Percentiles rank a stretch among this genome's conserved stretches.
These are phyloP conservation scores for Noctuana brunneofusca DNA, from an alignment of 2,888 invertebrate species.

Conservation along the genomic window DNA sequence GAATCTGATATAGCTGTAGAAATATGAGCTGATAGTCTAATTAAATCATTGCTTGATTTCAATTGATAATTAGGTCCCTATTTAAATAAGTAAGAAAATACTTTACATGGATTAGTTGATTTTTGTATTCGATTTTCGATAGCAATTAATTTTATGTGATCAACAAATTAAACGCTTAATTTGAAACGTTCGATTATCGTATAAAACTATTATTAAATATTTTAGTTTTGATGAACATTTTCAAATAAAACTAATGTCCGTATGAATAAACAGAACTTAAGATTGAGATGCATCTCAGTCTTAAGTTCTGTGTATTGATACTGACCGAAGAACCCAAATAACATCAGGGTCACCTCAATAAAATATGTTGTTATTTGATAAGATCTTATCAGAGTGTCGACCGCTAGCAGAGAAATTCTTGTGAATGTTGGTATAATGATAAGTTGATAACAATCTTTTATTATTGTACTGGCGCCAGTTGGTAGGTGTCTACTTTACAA, in stretches of 20 bases:
- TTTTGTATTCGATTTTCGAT: too few species aligned
- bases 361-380: constrained; percentile 10
- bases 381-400: constrained; percentile 26
- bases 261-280: too few species aligned
- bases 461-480: constrained; percentile 3
- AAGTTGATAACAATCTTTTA: constrained; percentile 24
- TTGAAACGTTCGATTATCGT: too few species aligned
- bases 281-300: too few species aligned
- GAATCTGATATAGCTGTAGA: background rate
- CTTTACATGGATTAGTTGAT: too few species aligned
- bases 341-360: constrained; percentile 3
- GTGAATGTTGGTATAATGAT: constrained; percentile 27
- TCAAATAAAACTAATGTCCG: too few species aligned
- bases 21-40: constrained; percentile 3
- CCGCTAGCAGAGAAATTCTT: constrained; percentile 12
- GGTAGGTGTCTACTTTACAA: background rate
- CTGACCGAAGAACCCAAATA: background rate
- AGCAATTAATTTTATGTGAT: too few species aligned
- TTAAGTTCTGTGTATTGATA: too few species aligned
- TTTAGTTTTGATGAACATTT: too few species aligned
- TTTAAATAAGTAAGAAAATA: background rate
- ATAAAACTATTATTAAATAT: too few species aligned
- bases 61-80: background rate
- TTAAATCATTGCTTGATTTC: background rate
- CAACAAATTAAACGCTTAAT: too few species aligned